Evolutionary conservation across 2,797 vertebrate species (phyloP).

Genomic region (Paramormyrops hopkinsi): DNA sequence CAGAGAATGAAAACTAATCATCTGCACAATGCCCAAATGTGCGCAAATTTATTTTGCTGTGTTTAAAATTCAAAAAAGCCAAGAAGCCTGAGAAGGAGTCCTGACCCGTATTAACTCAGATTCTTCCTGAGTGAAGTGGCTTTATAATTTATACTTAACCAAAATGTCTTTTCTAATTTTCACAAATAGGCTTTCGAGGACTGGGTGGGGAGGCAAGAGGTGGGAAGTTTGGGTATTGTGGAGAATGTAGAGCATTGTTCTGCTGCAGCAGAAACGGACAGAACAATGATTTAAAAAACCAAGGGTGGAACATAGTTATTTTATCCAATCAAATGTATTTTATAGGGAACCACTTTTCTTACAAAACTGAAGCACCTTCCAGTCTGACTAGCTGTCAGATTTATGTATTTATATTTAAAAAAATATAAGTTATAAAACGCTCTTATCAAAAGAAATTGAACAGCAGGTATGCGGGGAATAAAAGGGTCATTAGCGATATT

Average conservation of each 20-base stretch:
- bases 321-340: not conserved
- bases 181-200: conserved; percentile 13
- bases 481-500: not conserved
- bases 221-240: not conserved
- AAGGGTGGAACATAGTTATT: not conserved
- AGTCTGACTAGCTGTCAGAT: not conserved
- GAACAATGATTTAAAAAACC: not conserved
- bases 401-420: not conserved
- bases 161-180: conserved; percentile 16
- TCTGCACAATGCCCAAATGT: conserved; percentile 16
- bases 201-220: not conserved
- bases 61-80: conserved; percentile 23
- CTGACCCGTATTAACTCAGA: conserved; percentile 23
- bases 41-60: conserved; percentile 16
- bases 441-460: not conserved
- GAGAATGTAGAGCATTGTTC: not conserved
- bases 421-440: not conserved
- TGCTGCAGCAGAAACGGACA: not conserved
- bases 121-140: conserved; percentile 17
- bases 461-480: not conserved
- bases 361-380: not conserved
- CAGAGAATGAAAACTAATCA: conserved; percentile 22
- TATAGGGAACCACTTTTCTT: not conserved
- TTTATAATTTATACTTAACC: conserved; percentile 13
- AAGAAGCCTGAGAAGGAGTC: conserved; percentile 20